These are phyloP conservation scores for Kryphioiulus occultus DNA, from an alignment of 2,888 invertebrate genomes.

Conservation along the genomic window DNA sequence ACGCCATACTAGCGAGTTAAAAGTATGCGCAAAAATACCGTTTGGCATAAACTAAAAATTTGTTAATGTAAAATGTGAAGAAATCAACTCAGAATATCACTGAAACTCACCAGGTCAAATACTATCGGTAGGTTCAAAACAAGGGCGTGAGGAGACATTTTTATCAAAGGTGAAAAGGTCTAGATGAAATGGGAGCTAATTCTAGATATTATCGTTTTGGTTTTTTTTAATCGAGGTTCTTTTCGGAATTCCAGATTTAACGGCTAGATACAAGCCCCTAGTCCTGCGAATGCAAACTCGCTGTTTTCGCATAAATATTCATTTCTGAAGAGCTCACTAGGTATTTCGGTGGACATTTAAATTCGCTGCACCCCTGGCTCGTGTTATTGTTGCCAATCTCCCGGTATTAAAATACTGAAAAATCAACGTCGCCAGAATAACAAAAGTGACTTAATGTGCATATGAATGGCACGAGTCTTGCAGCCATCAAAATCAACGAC, in stretches of 20 bases:
- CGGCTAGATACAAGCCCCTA: neutral
- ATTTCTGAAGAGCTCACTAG: neutral
- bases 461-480: neutral
- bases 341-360: neutral
- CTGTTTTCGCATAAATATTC: neutral
- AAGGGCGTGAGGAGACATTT: constrained; percentile 1
- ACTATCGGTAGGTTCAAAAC: constrained; percentile 2
- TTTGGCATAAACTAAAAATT: no score
- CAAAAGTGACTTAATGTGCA: neutral
- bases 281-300: neutral
- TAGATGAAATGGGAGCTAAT: neutral
- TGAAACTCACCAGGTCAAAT: neutral
- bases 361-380: neutral
- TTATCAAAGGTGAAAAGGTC: constrained; percentile 2
- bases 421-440: neutral
- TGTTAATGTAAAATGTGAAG: no score
- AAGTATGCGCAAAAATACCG: no score
- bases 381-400: neutral
- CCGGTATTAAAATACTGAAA: neutral
- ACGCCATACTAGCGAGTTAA: no score
- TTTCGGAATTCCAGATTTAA: neutral
- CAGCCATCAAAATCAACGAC: neutral
- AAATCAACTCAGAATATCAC: neutral
- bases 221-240: constrained; percentile 1
- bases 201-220: neutral